Evolutionary conservation across 2,888 invertebrate species (phyloP).

Genomic region (Gastracanthus pulcherrimus): DNA sequence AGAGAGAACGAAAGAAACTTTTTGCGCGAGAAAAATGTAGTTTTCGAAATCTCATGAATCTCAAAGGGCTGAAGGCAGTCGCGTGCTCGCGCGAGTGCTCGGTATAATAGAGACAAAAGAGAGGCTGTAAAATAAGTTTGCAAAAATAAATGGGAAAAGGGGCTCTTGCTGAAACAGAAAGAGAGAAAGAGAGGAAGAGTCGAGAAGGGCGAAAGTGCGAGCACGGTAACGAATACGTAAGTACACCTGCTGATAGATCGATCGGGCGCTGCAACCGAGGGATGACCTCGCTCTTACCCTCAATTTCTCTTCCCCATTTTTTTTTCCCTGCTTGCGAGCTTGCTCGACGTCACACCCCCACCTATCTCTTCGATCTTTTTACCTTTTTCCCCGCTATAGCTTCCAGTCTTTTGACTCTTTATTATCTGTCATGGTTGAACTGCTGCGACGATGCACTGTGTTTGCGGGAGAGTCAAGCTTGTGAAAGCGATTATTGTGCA

Average conservation of each 20-base stretch:
- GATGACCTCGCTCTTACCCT: conserved; percentile 46
- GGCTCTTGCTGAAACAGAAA: too few relatives aligned
- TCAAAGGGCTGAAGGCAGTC: conserved; percentile 5
- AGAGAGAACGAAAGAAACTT: not conserved
- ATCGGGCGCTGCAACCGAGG: conserved; percentile 39
- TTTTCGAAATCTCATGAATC: conserved; percentile 28
- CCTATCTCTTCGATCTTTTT: conserved; percentile 4
- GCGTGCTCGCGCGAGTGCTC: too few relatives aligned
- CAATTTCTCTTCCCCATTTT: conserved; percentile 34
- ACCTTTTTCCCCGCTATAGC: not conserved
- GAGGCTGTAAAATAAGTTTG: not conserved
- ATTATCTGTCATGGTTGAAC: too few relatives aligned
- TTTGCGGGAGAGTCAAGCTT: too few relatives aligned
- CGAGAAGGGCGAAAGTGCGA: not conserved
- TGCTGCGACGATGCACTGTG: too few relatives aligned
- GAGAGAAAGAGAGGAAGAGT: not conserved
- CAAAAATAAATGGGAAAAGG: not conserved
- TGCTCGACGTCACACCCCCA: not conserved
- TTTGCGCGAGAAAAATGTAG: conserved; percentile 4
- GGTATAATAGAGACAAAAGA: conserved; percentile 37
- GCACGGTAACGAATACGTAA: conserved; percentile 48
- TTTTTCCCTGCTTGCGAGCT: not conserved
- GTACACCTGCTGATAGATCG: conserved; percentile 35
- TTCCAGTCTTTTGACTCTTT: not conserved
- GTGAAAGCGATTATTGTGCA: too few relatives aligned